Percentiles rank a stretch among this genome's conserved stretches.
phyloP scores from a whole-genome alignment of 2,113 vertebrate species.

The Lepisosteus oculatus region DNA sequence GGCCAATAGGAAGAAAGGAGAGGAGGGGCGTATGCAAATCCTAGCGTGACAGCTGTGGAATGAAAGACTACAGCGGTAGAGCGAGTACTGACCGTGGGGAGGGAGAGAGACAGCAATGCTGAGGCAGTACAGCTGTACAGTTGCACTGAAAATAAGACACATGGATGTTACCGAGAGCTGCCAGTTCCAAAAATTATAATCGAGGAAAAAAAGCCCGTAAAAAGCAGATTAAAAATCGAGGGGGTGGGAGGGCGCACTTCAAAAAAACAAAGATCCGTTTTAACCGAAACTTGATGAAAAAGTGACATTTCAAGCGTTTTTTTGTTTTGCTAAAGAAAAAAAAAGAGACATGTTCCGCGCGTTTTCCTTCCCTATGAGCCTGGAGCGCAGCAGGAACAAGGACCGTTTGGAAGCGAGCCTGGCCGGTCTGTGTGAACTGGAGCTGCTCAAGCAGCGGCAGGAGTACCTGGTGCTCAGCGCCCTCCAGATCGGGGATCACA shows the following conservation, averaged over 20 bases:
- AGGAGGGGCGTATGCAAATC: slow-evolving; percentile 40
- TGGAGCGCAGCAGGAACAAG: slow-evolving; percentile 60
- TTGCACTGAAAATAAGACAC: slow-evolving; percentile 15
- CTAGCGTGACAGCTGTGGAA: slow-evolving; percentile 62
- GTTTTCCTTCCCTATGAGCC: slow-evolving; percentile 59
- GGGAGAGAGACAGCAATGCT: slow-evolving; percentile 12
- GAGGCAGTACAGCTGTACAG: neutral
- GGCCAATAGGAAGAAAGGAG: slow-evolving; percentile 32
- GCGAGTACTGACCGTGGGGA: slow-evolving; percentile 19
- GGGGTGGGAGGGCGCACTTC: neutral
- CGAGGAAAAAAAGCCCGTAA: neutral
- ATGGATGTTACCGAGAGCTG: slow-evolving; percentile 11
- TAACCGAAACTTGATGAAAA: slow-evolving; percentile 19
- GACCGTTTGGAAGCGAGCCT: slow-evolving; percentile 60
- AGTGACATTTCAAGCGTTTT: neutral
- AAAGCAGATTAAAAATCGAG: neutral
- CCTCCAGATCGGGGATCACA: slow-evolving; percentile 47
- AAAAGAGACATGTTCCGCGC: slow-evolving; percentile 55
- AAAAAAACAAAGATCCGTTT: neutral
- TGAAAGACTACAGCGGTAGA: slow-evolving; percentile 34
- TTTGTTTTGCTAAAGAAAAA: neutral
- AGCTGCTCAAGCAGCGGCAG: slow-evolving; percentile 62
- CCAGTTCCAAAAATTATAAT: neutral
- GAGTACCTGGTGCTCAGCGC: slow-evolving; percentile 51
- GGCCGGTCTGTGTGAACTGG: slow-evolving; percentile 59